These are phyloP conservation scores for Sinelater perroti DNA, from an alignment of 2,888 invertebrate genomes.

Conservation along the genomic window DNA sequence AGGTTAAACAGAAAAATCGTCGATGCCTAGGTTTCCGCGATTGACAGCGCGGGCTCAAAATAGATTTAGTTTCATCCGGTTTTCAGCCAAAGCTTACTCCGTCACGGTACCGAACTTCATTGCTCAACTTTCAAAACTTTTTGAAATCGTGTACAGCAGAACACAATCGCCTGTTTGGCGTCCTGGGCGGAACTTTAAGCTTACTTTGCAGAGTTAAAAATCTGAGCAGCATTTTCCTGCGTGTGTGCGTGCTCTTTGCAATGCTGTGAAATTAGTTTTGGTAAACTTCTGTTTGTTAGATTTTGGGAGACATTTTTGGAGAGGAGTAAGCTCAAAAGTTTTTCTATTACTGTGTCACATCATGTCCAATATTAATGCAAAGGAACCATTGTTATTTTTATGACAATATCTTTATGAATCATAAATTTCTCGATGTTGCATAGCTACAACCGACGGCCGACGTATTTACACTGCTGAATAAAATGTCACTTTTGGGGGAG, in stretches of 20 bases:
- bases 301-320: no score
- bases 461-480: no score
- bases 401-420: no score
- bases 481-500: no score
- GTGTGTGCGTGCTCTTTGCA: not conserved
- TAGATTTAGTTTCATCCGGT: slow-evolving; percentile 18
- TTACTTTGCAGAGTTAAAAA: not conserved
- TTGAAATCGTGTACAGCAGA: slow-evolving; percentile 11
- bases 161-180: slow-evolving; percentile 1
- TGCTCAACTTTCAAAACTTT: slow-evolving; percentile 16
- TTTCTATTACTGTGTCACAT: no score
- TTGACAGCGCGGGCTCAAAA: slow-evolving; percentile 13
- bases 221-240: slow-evolving; percentile 1
- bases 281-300: no score
- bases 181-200: not conserved
- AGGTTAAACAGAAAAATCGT: slow-evolving; percentile 5
- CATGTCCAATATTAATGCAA: no score
- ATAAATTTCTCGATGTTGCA: no score
- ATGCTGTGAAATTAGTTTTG: slow-evolving; percentile 6
- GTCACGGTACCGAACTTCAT: slow-evolving; percentile 21
- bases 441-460: no score
- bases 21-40: slow-evolving; percentile 9
- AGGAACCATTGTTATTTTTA: no score
- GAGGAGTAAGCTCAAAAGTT: no score
- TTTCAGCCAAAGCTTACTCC: slow-evolving; percentile 23